Base-by-base conservation (phyloP, 2,113 vertebrate species). In the Hassar affinis region DNA sequence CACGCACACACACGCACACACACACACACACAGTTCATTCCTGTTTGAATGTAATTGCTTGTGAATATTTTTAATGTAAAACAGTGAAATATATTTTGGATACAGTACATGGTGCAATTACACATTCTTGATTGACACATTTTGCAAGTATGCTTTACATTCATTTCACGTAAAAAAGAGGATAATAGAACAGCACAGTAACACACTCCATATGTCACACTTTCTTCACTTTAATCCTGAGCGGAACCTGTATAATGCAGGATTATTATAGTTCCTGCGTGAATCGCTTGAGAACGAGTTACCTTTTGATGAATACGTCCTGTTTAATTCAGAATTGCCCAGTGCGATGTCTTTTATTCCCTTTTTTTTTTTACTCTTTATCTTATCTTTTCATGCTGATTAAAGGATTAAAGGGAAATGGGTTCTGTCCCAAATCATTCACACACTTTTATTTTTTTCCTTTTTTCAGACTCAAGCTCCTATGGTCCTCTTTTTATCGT, bases 351-450 rank as follows among this genome's bases (percentile, higher is more conserved):
- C 38, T 64, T 79, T 79, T 49, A 79, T 64, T 51, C 27, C n/a
- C n/a, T n/a, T 49, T 51, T 49, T 66, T n/a, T 49, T 51, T 49
- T 66, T 22, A n/a, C 27, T n/a, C 56, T 64, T 52, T 38, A 52
- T 80, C 47, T 25, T 38, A 68, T 68, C 45, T 66, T 80, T 80
- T 52, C n/a, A 49, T 51, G 45, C 15, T 52, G 18, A 38, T 64
- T 68, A 52, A 51, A 14, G 12, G 18, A 38, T 64, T 68, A 52
- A 51, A 14, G 12, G 27, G 45, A 66, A 49, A 56, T 35, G 51
- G 52, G 74, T 77, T 56, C 33, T 6, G 30, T 35, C 74, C 74
- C 27, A 52, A 54, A 54, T 35, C 17, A 54, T 49, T 12, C 30
- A 30, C 17, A 11, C 49, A 22, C 18, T 20, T 72, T 30, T 45